phyloP scores from a whole-genome alignment of 2,113 vertebrate genomes.

The Corythaixoides concolor region DNA sequence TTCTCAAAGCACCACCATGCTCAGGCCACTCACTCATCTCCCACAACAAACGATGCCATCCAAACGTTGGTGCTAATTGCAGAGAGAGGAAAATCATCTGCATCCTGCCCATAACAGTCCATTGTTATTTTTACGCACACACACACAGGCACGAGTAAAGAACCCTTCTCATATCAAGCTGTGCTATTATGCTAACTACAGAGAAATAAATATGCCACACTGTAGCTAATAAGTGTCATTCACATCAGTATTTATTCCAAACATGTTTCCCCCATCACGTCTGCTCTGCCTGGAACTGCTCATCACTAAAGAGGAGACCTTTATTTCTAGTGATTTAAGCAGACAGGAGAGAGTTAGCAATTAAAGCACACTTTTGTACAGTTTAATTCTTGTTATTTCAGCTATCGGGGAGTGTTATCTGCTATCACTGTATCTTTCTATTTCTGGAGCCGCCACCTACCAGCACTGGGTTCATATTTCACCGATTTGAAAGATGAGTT shows the following conservation, averaged over 20 bases:
- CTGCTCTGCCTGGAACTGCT: constrained; percentile 38
- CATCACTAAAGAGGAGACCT: constrained; percentile 27
- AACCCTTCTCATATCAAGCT: constrained; percentile 32
- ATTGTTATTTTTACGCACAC: neutral
- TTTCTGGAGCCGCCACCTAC: neutral
- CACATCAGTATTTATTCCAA: constrained; percentile 64
- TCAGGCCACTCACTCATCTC: neutral
- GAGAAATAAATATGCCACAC: constrained; percentile 48
- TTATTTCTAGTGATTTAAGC: constrained; percentile 44
- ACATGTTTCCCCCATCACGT: constrained; percentile 47
- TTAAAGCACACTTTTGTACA: constrained; percentile 50
- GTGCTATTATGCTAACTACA: constrained; percentile 53
- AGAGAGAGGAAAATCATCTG: neutral
- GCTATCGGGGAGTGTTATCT: neutral
- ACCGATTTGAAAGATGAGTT: neutral
- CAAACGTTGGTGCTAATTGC: neutral
- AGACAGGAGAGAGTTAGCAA: constrained; percentile 42
- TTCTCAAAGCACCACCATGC: neutral
- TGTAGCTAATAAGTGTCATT: constrained; percentile 53
- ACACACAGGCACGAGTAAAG: neutral
- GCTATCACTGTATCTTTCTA: neutral
- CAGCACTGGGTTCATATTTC: neutral
- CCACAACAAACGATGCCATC: neutral
- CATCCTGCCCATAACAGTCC: neutral
- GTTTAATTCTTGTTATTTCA: constrained; percentile 48